Percentiles rank a stretch among this genome's conserved stretches.
These are phyloP conservation scores for Plusia festucae DNA, from an alignment of 2,888 invertebrate genomes.

Conservation along the genomic window DNA sequence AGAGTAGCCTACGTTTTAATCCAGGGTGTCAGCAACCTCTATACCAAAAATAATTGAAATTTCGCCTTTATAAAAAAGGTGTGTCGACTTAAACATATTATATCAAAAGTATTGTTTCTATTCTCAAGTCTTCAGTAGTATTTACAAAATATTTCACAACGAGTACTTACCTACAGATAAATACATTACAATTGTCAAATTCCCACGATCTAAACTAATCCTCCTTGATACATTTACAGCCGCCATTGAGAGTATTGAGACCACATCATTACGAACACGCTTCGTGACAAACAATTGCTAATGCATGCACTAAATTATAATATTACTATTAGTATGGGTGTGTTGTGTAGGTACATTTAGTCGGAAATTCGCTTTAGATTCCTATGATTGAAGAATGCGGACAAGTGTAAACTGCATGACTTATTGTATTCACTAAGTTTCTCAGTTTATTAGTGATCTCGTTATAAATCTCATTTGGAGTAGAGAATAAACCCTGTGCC, in stretches of 20 bases:
- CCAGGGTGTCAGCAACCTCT: no score
- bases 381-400: neutral
- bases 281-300: constrained; percentile 36
- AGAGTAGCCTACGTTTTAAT: no score
- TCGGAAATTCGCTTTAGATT: neutral
- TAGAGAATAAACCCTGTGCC: no score
- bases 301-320: constrained; percentile 11
- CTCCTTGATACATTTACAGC: constrained; percentile 71
- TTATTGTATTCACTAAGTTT: no score
- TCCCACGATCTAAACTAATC: constrained; percentile 57
- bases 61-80: no score
- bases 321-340: constrained; percentile 7
- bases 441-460: no score
- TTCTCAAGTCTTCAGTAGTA: neutral
- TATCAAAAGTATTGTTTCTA: no score
- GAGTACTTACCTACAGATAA: neutral
- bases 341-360: neutral
- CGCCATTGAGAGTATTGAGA: constrained; percentile 15
- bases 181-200: neutral
- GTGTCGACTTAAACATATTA: no score
- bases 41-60: no score
- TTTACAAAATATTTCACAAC: neutral
- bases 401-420: no score
- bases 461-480: no score
- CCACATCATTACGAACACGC: constrained; percentile 38